phyloP scores from a whole-genome alignment of 2,888 invertebrate species.

The Philopedon plagiatum region DNA sequence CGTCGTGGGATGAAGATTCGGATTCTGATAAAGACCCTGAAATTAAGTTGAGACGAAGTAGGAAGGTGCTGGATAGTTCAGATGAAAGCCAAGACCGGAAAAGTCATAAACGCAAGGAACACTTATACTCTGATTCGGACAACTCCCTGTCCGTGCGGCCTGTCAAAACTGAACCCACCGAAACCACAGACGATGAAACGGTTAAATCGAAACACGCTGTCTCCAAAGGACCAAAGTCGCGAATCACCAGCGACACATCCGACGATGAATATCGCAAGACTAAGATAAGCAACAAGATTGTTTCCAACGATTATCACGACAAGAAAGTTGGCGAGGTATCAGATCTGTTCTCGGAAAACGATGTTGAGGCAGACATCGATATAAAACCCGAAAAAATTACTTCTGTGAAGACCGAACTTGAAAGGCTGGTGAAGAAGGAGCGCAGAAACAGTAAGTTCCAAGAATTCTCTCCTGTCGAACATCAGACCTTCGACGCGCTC shows the following conservation, averaged over 20 bases:
- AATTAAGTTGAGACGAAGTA: conserved; percentile 58
- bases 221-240: conserved; percentile 79
- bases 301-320: conserved; percentile 34
- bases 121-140: conserved; percentile 55
- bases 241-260: conserved; percentile 85
- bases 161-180: conserved; percentile 64
- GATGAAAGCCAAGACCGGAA: conserved; percentile 62
- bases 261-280: conserved; percentile 73
- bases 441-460: conserved; percentile 62
- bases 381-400: conserved; percentile 56
- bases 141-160: conserved; percentile 56
- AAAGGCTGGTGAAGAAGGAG: conserved; percentile 64
- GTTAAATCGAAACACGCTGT: conserved; percentile 71
- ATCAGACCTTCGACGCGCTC: conserved; percentile 19
- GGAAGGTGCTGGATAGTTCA: conserved; percentile 66
- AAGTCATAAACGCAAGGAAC: conserved; percentile 71
- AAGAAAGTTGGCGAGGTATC: conserved; percentile 68
- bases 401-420: conserved; percentile 62
- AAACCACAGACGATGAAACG: conserved; percentile 69
- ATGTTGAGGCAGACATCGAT: conserved; percentile 68
- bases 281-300: conserved; percentile 20
- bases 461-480: conserved; percentile 57
- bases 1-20: conserved; percentile 91
- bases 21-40: conserved; percentile 72
- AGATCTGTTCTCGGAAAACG: conserved; percentile 75